Percentiles rank a stretch among this genome's conserved stretches.
These are phyloP conservation scores for Channa argus DNA, from an alignment of 2,113 vertebrate genomes.

Conservation along the genomic window DNA sequence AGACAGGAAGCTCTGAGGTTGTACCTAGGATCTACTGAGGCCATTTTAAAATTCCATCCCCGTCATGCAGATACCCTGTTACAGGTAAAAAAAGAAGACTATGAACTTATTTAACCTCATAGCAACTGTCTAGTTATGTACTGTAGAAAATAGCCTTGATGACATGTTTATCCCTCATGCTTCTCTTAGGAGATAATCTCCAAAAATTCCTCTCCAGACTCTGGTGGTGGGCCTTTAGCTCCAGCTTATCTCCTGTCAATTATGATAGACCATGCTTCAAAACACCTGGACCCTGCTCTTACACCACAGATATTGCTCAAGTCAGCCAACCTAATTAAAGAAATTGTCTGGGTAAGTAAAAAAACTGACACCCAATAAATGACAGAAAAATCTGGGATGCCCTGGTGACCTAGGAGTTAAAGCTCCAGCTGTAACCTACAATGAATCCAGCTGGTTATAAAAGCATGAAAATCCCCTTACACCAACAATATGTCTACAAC, in stretches of 20 bases:
- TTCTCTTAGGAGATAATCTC: conserved; percentile 86
- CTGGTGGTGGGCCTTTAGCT: conserved; percentile 83
- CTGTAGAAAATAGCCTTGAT: background rate
- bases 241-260: conserved; percentile 91
- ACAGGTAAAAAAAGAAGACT: conserved; percentile 74
- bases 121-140: background rate
- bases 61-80: conserved; percentile 88
- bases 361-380: background rate
- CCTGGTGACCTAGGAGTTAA: no score
- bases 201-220: conserved; percentile 84
- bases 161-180: conserved; percentile 6
- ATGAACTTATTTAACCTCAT: background rate
- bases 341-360: conserved; percentile 90
- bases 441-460: no score
- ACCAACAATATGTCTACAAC: no score
- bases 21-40: conserved; percentile 88
- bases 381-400: no score
- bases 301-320: conserved; percentile 89
- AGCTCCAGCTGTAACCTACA: no score
- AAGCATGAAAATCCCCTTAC: no score
- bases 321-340: conserved; percentile 90
- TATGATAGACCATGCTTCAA: conserved; percentile 91
- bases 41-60: conserved; percentile 87
- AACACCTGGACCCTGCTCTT: conserved; percentile 88
- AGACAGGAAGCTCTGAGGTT: conserved; percentile 88